Evolutionary conservation across 2,113 vertebrate species (phyloP).

Genomic region (Eurypyga helias): DNA sequence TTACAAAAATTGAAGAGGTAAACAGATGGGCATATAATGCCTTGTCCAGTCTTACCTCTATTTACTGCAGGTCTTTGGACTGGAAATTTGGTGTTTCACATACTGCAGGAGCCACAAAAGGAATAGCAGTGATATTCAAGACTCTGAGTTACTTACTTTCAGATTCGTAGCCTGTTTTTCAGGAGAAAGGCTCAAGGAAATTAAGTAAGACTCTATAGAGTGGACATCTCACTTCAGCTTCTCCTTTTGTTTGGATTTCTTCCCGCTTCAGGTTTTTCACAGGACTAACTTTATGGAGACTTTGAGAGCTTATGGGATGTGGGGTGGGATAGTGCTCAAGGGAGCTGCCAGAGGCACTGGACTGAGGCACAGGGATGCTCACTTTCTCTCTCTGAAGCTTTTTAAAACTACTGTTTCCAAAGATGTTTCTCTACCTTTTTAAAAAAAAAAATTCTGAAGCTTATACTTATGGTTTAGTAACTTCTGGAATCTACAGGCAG

Average conservation of each 20-base stretch:
- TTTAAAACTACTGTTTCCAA: neutral
- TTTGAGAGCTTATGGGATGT: neutral
- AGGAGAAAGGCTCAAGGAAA: neutral
- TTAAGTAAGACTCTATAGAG: neutral
- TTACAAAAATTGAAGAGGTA: neutral
- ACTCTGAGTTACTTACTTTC: neutral
- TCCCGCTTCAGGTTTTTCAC: neutral
- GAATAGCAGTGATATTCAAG: neutral
- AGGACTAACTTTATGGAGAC: neutral
- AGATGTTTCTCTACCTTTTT: neutral
- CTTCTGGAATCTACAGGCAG: neutral
- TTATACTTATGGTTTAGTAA: neutral
- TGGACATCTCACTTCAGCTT: neutral
- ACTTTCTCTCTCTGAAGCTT: neutral
- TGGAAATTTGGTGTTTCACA: neutral
- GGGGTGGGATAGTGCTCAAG: neutral
- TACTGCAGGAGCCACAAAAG: neutral
- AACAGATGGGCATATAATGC: neutral
- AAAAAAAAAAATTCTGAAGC: neutral
- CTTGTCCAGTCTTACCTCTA: neutral
- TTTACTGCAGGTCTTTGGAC: neutral
- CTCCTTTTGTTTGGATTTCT: neutral
- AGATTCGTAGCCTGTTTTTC: neutral
- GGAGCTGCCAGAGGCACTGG: neutral
- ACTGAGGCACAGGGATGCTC: neutral